These are phyloP conservation scores for Pyrocephalus nanus DNA, from an alignment of 2,797 vertebrate genomes.

Conservation along the genomic window DNA sequence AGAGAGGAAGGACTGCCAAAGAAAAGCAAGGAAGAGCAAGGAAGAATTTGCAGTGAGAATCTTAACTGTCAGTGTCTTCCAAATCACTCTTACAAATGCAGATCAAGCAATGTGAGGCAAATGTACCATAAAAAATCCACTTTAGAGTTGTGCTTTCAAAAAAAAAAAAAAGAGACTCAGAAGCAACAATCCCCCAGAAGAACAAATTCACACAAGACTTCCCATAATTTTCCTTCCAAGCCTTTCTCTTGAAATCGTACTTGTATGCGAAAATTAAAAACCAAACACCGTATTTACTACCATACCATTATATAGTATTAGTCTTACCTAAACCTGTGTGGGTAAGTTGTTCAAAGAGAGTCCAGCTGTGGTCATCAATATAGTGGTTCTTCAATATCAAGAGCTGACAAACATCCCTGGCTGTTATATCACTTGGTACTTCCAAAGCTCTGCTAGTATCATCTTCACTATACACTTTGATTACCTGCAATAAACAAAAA, in stretches of 20 bases:
- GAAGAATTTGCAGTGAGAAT: background rate
- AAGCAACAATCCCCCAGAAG: background rate
- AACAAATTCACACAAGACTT: background rate
- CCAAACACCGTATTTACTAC: background rate
- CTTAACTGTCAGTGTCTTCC: background rate
- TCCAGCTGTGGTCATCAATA: slow-evolving; percentile 96
- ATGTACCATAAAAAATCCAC: background rate
- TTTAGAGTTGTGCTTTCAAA: background rate
- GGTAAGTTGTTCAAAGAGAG: slow-evolving; percentile 89
- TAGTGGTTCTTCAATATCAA: slow-evolving; percentile 94
- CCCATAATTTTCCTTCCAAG: background rate
- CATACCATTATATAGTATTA: background rate
- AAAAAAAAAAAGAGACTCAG: background rate
- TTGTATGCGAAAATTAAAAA: background rate
- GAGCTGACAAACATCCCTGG: slow-evolving; percentile 92
- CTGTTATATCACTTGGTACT: slow-evolving; percentile 90
- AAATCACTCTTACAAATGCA: background rate
- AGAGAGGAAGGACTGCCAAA: background rate
- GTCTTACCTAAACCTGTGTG: slow-evolving; percentile 88
- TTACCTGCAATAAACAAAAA: slow-evolving; percentile 82
- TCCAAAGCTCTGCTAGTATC: slow-evolving; percentile 92
- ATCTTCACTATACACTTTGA: slow-evolving; percentile 96
- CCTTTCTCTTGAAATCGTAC: background rate
- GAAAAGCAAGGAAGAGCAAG: background rate
- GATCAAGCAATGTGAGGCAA: background rate